A percentile compares a stretch with the other conserved stretches of the same genome.
These are phyloP conservation scores for Ophonus ardosiacus DNA, from an alignment of 2,888 invertebrate genomes.

Conservation along the genomic window DNA sequence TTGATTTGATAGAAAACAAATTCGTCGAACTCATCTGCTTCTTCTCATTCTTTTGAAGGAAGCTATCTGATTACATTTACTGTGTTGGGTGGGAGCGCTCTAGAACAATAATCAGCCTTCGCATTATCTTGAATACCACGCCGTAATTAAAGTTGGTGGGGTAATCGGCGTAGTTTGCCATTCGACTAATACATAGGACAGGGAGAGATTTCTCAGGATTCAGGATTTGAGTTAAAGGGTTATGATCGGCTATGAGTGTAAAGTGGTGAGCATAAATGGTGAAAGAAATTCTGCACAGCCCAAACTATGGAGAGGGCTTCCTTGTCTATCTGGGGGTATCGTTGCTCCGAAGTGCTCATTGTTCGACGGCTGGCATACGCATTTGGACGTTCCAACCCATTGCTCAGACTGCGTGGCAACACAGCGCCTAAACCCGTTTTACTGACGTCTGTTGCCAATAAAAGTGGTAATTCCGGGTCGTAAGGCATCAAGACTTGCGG, in stretches of 20 bases:
- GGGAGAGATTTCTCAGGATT: slow-evolving; percentile 65
- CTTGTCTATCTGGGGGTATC: too few relatives aligned
- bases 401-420: too few relatives aligned
- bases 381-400: slow-evolving; percentile 5
- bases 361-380: slow-evolving; percentile 64
- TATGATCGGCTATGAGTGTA: slow-evolving; percentile 65
- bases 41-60: slow-evolving; percentile 16
- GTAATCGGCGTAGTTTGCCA: slow-evolving; percentile 64
- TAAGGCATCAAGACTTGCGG: slow-evolving; percentile 23
- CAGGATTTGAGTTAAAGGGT: slow-evolving; percentile 65
- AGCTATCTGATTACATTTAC: too few relatives aligned
- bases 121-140: slow-evolving; percentile 55
- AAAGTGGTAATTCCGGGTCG: not conserved
- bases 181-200: slow-evolving; percentile 65
- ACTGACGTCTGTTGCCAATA: slow-evolving; percentile 55
- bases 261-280: too few relatives aligned
- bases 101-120: slow-evolving; percentile 62
- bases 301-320: too few relatives aligned
- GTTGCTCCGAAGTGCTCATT: slow-evolving; percentile 7
- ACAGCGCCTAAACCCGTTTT: slow-evolving; percentile 60
- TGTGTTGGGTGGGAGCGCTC: not conserved
- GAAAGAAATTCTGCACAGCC: too few relatives aligned
- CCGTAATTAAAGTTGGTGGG: slow-evolving; percentile 57
- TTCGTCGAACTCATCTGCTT: slow-evolving; percentile 33
- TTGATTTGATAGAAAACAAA: too few relatives aligned